A percentile compares a stretch with the other conserved stretches of the same genome.
phyloP scores from a whole-genome alignment of 1,140 invertebrate species.

The Drosophila athabasca region DNA sequence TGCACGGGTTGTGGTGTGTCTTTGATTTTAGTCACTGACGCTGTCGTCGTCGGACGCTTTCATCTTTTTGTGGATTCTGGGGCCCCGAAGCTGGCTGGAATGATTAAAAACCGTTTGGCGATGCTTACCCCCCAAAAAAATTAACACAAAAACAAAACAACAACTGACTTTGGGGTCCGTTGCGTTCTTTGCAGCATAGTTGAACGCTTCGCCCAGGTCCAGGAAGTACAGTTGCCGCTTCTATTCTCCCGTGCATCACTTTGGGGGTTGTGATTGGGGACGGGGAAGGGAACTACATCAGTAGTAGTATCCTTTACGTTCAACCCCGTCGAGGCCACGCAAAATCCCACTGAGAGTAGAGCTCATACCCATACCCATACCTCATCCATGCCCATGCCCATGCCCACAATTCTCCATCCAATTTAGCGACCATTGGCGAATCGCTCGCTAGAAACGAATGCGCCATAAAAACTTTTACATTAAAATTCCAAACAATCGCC shows the following conservation, averaged over 20 bases:
- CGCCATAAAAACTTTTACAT: constrained; percentile 65
- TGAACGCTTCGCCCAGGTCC: background rate
- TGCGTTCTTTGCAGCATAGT: constrained; percentile 6
- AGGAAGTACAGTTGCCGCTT: constrained; percentile 22
- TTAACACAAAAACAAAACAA: background rate
- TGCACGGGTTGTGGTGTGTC: constrained; percentile 44
- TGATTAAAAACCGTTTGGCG: constrained; percentile 55
- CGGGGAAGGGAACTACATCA: too few species aligned
- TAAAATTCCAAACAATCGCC: constrained; percentile 73
- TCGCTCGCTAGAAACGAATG: constrained; percentile 29
- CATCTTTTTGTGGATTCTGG: constrained; percentile 25
- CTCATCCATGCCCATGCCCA: background rate
- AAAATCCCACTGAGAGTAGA: background rate
- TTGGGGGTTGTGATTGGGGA: too few species aligned
- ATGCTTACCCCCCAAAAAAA: constrained; percentile 10
- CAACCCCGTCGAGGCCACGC: background rate
- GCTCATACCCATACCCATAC: background rate
- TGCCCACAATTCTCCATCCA: too few species aligned
- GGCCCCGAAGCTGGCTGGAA: constrained; percentile 34
- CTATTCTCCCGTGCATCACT: too few species aligned
- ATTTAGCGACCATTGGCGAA: constrained; percentile 15
- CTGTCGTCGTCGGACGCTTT: constrained; percentile 33
- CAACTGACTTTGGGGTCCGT: too few species aligned
- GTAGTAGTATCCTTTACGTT: background rate
- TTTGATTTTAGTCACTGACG: constrained; percentile 64